phyloP scores from a whole-genome alignment of 1,140 invertebrate species.

The Caligus rogercresseyi region DNA sequence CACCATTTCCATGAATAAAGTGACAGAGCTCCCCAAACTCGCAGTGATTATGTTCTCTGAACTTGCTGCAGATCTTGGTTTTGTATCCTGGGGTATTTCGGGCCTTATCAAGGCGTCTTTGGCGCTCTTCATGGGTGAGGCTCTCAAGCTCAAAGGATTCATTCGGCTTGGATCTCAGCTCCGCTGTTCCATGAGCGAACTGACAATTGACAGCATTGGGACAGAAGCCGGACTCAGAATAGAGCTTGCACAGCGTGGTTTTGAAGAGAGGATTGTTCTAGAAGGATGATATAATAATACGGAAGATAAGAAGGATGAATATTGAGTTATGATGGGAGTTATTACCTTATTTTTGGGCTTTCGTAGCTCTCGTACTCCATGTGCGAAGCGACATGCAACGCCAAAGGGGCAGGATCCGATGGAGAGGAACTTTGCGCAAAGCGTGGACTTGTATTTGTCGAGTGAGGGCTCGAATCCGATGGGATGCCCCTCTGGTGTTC shows the following conservation, averaged over 20 bases:
- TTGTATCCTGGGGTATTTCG: not conserved
- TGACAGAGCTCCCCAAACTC: constrained; percentile 10
- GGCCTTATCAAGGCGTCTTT: not conserved
- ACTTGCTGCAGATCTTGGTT: not conserved
- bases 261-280: constrained; percentile 6
- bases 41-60: not conserved
- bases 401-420: constrained; percentile 9
- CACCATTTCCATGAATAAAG: constrained; percentile 4
- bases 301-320: not conserved
- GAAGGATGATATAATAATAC: not conserved
- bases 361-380: constrained; percentile 6
- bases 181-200: constrained; percentile 6
- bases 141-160: not conserved
- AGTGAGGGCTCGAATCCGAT: not conserved
- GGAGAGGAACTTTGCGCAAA: constrained; percentile 11
- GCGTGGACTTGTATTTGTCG: not conserved
- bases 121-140: not conserved
- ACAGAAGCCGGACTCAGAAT: not conserved
- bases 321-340: not conserved
- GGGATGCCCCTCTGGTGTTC: not conserved
- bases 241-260: constrained; percentile 7
- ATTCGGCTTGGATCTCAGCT: constrained; percentile 7
- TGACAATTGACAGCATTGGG: not conserved
- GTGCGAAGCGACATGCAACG: not conserved
- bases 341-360: not conserved